Percentiles rank a stretch among this genome's conserved stretches.
Conservation (phyloP, 2,888 invertebrate species). For the Cheilosia vernalis region DNA sequence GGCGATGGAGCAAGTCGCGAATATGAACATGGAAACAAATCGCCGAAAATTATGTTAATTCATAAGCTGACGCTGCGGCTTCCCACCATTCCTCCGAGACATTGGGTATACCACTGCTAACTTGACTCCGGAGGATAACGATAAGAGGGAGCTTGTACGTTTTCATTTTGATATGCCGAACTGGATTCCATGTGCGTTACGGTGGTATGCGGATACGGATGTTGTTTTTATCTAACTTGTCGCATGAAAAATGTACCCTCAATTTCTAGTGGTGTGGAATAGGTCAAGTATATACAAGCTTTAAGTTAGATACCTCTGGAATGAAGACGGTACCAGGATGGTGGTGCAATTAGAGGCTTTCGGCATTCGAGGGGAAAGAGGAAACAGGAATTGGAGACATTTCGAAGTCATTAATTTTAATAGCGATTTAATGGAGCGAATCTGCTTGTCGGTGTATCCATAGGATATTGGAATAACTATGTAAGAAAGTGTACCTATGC, state of each 20-base stretch:
- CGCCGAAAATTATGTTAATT: slow-evolving; percentile 73
- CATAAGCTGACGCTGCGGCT: slow-evolving; percentile 39
- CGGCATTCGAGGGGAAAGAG: not conserved
- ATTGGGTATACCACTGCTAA: slow-evolving; percentile 9
- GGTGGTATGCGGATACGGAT: slow-evolving; percentile 33
- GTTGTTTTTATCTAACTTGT: slow-evolving; percentile 37
- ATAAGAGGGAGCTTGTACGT: slow-evolving; percentile 6
- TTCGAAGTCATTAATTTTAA: slow-evolving; percentile 71
- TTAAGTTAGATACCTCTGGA: not conserved
- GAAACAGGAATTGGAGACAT: slow-evolving; percentile 19
- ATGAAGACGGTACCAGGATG: slow-evolving; percentile 19
- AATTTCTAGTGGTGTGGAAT: slow-evolving; percentile 4
- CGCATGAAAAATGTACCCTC: slow-evolving; percentile 5
- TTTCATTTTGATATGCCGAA: slow-evolving; percentile 31
- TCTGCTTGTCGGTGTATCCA: slow-evolving; percentile 11
- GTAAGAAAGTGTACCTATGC: not conserved
- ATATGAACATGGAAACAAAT: slow-evolving; percentile 71
- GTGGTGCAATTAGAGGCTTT: slow-evolving; percentile 46
- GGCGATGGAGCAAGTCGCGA: slow-evolving; percentile 30
- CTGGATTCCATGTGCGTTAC: slow-evolving; percentile 59
- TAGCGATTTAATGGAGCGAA: slow-evolving; percentile 62
- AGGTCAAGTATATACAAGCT: slow-evolving; percentile 48
- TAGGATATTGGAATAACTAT: slow-evolving; percentile 43
- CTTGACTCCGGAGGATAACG: slow-evolving; percentile 35
- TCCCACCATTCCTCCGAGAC: not conserved